These are phyloP conservation scores for Dicycla oo DNA, from an alignment of 2,888 invertebrate species.

Conservation along the genomic window DNA sequence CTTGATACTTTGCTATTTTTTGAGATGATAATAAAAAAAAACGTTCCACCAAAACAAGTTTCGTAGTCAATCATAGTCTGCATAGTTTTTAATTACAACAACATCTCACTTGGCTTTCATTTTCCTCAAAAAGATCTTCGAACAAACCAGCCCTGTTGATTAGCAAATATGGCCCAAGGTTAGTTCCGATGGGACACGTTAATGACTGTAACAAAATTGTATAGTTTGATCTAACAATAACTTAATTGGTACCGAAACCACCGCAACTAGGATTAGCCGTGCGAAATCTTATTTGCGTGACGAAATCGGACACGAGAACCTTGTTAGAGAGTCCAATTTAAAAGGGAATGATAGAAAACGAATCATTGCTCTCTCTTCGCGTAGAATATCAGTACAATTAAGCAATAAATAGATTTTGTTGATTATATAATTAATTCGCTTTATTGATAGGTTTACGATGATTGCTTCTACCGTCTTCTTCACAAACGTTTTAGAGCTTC, in stretches of 20 bases:
- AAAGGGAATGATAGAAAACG: conserved; percentile 37
- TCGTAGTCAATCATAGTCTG: background rate
- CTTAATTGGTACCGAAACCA: conserved; percentile 56
- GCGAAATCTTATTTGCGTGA: conserved; percentile 58
- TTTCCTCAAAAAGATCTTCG: conserved; percentile 17
- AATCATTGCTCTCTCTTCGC: conserved; percentile 45
- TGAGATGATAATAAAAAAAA: too few species aligned
- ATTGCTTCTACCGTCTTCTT: conserved; percentile 48
- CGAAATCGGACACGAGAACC: conserved; percentile 55
- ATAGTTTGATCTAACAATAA: conserved; percentile 55
- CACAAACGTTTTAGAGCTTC: conserved; percentile 51
- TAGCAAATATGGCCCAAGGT: conserved; percentile 39
- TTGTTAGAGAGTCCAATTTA: conserved; percentile 50
- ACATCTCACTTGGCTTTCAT: conserved; percentile 11
- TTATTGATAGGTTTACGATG: conserved; percentile 56
- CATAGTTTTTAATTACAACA: conserved; percentile 9
- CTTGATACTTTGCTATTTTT: background rate
- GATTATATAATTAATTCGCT: conserved; percentile 56
- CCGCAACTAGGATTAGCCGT: conserved; percentile 56
- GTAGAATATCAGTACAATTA: conserved; percentile 51
- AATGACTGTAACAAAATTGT: conserved; percentile 54
- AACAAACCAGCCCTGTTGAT: conserved; percentile 39
- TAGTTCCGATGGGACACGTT: conserved; percentile 28
- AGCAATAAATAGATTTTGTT: conserved; percentile 60
- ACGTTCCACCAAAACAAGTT: background rate